phyloP scores from a whole-genome alignment of 2,888 invertebrate genomes.

The Barypeithes pellucidus region DNA sequence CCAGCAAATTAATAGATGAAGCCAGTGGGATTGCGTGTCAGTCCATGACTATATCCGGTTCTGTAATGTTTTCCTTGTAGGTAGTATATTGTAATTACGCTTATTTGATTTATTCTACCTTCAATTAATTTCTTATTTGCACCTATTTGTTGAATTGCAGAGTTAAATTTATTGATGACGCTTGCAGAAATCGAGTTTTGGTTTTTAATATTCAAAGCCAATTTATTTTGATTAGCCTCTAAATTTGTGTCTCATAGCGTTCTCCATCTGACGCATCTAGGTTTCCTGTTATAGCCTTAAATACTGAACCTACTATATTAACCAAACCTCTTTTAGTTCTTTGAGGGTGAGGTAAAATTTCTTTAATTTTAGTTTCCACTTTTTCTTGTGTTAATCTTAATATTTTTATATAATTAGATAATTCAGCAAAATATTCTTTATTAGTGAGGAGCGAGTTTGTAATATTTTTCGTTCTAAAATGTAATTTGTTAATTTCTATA shows the following conservation, averaged over 20 bases:
- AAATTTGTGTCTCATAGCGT: constrained; percentile 9
- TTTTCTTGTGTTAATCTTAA: background rate
- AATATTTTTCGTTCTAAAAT: too few relatives aligned
- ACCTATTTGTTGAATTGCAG: background rate
- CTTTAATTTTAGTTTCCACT: too few relatives aligned
- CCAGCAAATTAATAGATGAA: too few relatives aligned
- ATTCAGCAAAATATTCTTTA: too few relatives aligned
- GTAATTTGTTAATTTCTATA: too few relatives aligned
- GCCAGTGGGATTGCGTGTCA: too few relatives aligned
- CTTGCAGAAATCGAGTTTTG: constrained; percentile 1
- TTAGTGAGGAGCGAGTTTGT: too few relatives aligned
- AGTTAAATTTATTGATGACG: constrained; percentile 2
- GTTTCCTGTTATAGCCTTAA: constrained; percentile 19
- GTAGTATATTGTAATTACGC: too few relatives aligned
- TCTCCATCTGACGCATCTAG: constrained; percentile 12
- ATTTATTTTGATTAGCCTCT: background rate
- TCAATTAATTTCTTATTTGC: too few relatives aligned
- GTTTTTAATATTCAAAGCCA: background rate
- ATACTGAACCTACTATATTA: constrained; percentile 3
- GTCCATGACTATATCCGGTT: too few relatives aligned
- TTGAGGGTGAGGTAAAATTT: background rate
- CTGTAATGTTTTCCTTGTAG: too few relatives aligned
- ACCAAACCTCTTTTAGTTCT: constrained; percentile 7
- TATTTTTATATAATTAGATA: constrained; percentile 13
- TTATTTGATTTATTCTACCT: too few relatives aligned